Base-by-base conservation (phyloP, 1,140 invertebrate species). In the Cotesia vestalis region DNA sequence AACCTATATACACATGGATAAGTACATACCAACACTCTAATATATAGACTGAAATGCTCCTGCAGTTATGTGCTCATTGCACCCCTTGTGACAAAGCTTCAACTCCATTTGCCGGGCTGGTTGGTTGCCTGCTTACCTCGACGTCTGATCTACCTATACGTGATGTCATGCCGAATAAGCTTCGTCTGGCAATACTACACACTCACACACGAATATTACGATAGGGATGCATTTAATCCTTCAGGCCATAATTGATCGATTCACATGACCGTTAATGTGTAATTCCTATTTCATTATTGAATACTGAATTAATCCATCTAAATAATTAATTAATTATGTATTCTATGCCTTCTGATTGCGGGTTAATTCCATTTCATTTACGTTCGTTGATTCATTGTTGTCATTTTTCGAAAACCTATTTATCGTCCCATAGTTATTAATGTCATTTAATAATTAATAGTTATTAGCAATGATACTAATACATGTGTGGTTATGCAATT, bases 11-110 rank as follows among this genome's bases (percentile, higher is more conserved):
- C 5, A 3, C 34, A 12, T n/a, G n/a, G 5, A 36, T 62, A 62
- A 8, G 1, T n/a, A 62, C 60, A 69, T 69, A 69, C 6, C 17
- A 55, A 69, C 14, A 17, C 57, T 27, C 20, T 46, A 38, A 38
- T 35, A 51, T 14, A 14, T 61, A 53, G 59, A 40, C 38, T 40
- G 46, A 63, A 46, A 70, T 70, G 57, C 14, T 51, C 69, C 38
- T 36, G 40, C 59, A 71, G 69, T 64, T 71, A 71, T 66, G 69
- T 71, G 69, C 61, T 70, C 68, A 70, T 71, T 71, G 69, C 69
- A 57, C 69, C 51, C 69, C 62, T 64, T 64, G 69, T 71, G 62
- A 40, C 59, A 70, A 40, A 62, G 59, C 57, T 70, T 69, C n/a
- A 69, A 69, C 67, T 40, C 57, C 55, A 57, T 69, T 60, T 69